These are phyloP conservation scores for Hydractinia echinata DNA, from an alignment of 30 jellyfish, hydroid and myxozoan species.

Conservation along the genomic window DNA sequence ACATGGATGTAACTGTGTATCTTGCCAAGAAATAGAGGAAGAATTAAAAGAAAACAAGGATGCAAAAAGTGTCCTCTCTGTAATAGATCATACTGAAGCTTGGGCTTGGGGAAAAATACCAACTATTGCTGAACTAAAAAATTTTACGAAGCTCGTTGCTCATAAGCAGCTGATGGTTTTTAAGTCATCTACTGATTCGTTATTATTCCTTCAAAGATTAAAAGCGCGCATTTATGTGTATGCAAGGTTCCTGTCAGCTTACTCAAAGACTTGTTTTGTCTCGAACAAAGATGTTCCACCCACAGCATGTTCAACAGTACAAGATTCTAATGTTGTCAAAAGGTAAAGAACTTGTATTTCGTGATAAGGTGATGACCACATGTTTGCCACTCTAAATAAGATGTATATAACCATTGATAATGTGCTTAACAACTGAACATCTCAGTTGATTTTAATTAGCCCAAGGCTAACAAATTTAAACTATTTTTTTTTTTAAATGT, in stretches of 20 bases:
- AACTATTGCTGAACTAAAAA: conserved; percentile 37
- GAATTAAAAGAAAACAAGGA: conserved; percentile 41
- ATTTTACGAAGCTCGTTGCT: conserved; percentile 31
- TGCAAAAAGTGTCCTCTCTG: conserved; percentile 32
- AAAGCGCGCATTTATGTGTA: conserved; percentile 31
- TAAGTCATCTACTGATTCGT: conserved; percentile 21
- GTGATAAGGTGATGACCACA: no score
- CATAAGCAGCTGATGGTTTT: conserved; percentile 25
- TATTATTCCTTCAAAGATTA: conserved; percentile 4
- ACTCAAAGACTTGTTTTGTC: conserved; percentile 22
- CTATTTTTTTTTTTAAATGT: no score
- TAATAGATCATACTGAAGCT: conserved; percentile 57
- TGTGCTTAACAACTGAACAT: no score
- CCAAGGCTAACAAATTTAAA: no score
- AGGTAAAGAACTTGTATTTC: no score
- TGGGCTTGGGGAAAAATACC: conserved; percentile 78
- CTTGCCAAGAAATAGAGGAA: conserved; percentile 54
- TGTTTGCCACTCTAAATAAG: no score
- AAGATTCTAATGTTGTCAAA: no score
- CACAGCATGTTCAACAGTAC: not conserved
- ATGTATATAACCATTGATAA: no score
- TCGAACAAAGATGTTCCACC: not conserved
- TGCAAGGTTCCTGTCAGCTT: conserved; percentile 33
- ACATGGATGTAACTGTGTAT: conserved; percentile 73
- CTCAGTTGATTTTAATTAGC: no score